Percentiles rank a stretch among this genome's conserved stretches.
Conservation (phyloP, 2,888 invertebrate species). For the Drosophila histrio region DNA sequence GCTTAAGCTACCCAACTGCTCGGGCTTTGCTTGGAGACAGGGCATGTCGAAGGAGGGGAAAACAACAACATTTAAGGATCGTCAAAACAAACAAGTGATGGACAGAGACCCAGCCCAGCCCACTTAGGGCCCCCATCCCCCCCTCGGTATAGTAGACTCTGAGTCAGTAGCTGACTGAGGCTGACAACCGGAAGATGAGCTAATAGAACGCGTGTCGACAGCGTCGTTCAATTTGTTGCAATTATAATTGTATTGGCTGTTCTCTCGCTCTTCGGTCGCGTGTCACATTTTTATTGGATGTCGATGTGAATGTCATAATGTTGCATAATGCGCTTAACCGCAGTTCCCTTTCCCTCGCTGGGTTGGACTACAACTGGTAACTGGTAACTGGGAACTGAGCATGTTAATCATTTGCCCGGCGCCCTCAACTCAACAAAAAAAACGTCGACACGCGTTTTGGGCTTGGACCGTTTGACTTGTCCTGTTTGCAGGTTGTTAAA, state of each 20-base stretch:
- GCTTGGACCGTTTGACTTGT: slow-evolving; percentile 74
- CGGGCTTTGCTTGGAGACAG: background rate
- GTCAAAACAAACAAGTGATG: slow-evolving; percentile 41
- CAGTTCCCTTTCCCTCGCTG: slow-evolving; percentile 31
- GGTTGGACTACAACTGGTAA: slow-evolving; percentile 8
- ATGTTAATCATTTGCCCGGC: slow-evolving; percentile 64
- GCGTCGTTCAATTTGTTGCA: slow-evolving; percentile 84
- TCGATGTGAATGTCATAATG: slow-evolving; percentile 64
- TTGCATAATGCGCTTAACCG: slow-evolving; percentile 77
- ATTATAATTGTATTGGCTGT: slow-evolving; percentile 82
- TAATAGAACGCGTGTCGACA: slow-evolving; percentile 83
- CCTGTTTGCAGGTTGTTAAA: slow-evolving; percentile 73
- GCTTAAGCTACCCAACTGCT: background rate
- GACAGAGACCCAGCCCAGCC: slow-evolving; percentile 8
- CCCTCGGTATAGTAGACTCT: background rate
- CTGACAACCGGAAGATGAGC: slow-evolving; percentile 77
- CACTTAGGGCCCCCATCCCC: slow-evolving; percentile 1
- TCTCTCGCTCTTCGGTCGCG: slow-evolving; percentile 50
- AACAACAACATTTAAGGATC: slow-evolving; percentile 38
- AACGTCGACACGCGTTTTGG: slow-evolving; percentile 71
- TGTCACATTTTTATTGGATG: slow-evolving; percentile 56
- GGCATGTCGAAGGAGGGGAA: slow-evolving; percentile 24
- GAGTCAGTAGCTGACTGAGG: slow-evolving; percentile 4
- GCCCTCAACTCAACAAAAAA: slow-evolving; percentile 22
- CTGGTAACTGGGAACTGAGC: slow-evolving; percentile 31